These are phyloP conservation scores for Apostichopus leukothele DNA, from an alignment of 53 echinoderm and acorn worm species.

Conservation along the genomic window DNA sequence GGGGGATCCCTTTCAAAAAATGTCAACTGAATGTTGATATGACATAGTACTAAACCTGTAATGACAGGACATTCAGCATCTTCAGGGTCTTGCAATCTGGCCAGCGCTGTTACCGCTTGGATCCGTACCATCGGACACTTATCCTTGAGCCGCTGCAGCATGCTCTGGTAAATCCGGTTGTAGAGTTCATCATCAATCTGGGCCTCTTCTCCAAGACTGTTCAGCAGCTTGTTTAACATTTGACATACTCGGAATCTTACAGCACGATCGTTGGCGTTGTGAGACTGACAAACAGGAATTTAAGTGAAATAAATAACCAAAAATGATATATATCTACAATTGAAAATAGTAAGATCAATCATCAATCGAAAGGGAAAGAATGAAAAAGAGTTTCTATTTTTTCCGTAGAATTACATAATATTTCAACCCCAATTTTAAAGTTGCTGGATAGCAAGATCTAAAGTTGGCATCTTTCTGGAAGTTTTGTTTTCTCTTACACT, in stretches of 20 bases:
- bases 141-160: constrained; percentile 87
- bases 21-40: no score
- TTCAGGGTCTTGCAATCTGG: constrained; percentile 83
- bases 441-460: not conserved
- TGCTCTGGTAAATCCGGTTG: constrained; percentile 82
- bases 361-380: no score
- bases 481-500: no score
- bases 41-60: constrained; percentile 50
- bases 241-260: constrained; percentile 96
- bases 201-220: constrained; percentile 79
- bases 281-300: constrained; percentile 54
- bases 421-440: not conserved
- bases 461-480: no score
- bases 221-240: constrained; percentile 88
- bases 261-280: constrained; percentile 83
- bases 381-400: no score
- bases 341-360: no score
- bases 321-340: no score
- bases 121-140: constrained; percentile 81
- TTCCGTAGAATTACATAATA: no score
- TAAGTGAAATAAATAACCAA: not conserved
- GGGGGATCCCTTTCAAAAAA: no score
- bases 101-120: constrained; percentile 89
- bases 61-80: constrained; percentile 88
- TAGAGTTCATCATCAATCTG: constrained; percentile 96